These are phyloP conservation scores for Lepas anatifera DNA, from an alignment of 2,888 invertebrate genomes.

Conservation along the genomic window DNA sequence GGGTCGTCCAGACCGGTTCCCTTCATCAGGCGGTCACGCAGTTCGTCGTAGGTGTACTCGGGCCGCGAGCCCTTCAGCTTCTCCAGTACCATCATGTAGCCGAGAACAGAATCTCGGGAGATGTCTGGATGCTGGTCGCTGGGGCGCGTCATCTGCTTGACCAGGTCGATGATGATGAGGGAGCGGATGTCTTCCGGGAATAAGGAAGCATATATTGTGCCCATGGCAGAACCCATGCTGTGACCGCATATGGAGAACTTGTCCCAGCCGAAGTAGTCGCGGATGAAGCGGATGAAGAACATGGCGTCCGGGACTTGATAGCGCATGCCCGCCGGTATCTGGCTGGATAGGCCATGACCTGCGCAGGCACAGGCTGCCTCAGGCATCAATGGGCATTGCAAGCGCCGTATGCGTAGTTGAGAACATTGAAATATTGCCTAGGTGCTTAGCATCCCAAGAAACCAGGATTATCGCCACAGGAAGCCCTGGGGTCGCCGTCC, in stretches of 20 bases:
- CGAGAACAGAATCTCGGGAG: conserved; percentile 16
- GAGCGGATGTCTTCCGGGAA: conserved; percentile 31
- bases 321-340: conserved; percentile 26
- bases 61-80: not conserved
- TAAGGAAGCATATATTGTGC: conserved; percentile 31
- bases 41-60: not conserved
- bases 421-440: no score
- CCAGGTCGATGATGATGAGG: conserved; percentile 28
- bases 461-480: no score
- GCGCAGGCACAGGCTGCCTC: no score
- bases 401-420: no score
- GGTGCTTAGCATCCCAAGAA: no score
- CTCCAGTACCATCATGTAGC: conserved; percentile 10
- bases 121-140: conserved; percentile 20
- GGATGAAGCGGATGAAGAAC: conserved; percentile 25
- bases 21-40: not conserved
- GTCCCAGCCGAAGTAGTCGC: conserved; percentile 27
- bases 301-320: conserved; percentile 26
- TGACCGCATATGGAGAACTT: conserved; percentile 26
- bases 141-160: conserved; percentile 20
- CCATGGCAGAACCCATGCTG: conserved; percentile 33
- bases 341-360: conserved; percentile 30
- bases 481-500: no score
- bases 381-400: no score
- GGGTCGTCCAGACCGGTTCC: no score